Percentiles rank a stretch among this genome's conserved stretches.
Evolutionary conservation across 2,888 invertebrate genomes (phyloP).

Genomic region (Limnephilus auricula): DNA sequence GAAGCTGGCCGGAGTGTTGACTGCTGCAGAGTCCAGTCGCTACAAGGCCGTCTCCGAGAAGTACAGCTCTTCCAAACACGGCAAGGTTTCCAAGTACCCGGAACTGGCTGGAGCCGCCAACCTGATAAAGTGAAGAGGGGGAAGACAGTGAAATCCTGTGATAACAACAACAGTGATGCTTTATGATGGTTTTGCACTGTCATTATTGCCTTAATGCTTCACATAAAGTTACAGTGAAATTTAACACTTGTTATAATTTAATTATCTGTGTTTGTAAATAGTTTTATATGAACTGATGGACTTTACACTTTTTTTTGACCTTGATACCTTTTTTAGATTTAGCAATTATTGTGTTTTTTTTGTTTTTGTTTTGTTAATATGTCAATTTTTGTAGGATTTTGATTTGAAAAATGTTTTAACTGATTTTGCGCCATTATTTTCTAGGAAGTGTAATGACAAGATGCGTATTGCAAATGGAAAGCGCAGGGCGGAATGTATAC

Average conservation of each 20-base stretch:
- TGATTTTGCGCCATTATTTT: not conserved
- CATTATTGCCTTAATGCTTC: not conserved
- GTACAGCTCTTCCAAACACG: constrained; percentile 79
- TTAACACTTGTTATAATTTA: constrained; percentile 8
- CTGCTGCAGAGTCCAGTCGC: constrained; percentile 84
- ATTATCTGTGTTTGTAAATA: constrained; percentile 15
- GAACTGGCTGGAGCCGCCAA: constrained; percentile 77
- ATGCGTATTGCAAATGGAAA: not conserved
- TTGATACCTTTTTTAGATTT: constrained; percentile 17
- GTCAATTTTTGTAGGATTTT: not conserved
- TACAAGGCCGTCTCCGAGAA: constrained; percentile 84
- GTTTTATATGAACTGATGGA: not conserved
- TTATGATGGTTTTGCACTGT: not conserved
- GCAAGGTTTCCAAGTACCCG: constrained; percentile 81
- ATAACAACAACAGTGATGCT: constrained; percentile 24
- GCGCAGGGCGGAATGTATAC: constrained; percentile 16
- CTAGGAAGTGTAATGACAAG: not conserved
- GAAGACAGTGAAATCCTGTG: constrained; percentile 29
- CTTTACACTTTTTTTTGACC: not conserved
- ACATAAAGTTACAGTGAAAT: not conserved
- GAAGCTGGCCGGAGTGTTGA: constrained; percentile 83
- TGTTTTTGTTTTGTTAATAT: not conserved
- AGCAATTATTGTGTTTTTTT: not conserved
- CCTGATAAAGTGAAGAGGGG: constrained; percentile 14
- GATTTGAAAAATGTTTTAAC: not conserved